Percentiles rank a stretch among this genome's conserved stretches.
These are phyloP conservation scores for Caenorhabditis tropicalis DNA, from an alignment of 1,140 invertebrate genomes.

Conservation along the genomic window DNA sequence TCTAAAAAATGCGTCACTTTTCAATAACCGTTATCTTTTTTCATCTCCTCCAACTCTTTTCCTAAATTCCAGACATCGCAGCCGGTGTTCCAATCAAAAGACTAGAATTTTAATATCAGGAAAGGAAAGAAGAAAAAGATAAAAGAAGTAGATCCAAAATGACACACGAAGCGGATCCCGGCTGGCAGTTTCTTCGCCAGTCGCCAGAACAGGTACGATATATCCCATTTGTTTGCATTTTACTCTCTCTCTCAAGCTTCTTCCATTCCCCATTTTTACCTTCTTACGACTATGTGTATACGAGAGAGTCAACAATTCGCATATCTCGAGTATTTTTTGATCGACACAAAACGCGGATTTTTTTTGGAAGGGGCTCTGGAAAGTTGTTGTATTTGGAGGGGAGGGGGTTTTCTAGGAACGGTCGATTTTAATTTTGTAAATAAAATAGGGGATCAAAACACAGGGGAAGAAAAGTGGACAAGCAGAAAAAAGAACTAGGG, in stretches of 20 bases:
- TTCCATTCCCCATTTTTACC: not conserved
- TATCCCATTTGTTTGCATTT: constrained; percentile 23
- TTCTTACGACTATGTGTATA: not conserved
- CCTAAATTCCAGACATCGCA: constrained; percentile 3
- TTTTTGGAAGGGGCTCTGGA: not conserved
- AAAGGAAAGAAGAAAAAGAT: not conserved
- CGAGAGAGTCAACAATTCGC: not conserved
- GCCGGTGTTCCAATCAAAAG: constrained; percentile 7
- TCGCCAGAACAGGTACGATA: constrained; percentile 64
- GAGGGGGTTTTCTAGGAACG: not conserved
- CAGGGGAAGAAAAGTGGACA: too few relatives aligned
- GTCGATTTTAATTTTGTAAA: not conserved
- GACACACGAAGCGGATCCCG: constrained; percentile 62
- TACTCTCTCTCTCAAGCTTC: not conserved
- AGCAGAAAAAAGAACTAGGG: too few relatives aligned
- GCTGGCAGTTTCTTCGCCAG: constrained; percentile 70
- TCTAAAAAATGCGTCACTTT: not conserved
- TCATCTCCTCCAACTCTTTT: not conserved
- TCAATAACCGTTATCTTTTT: not conserved
- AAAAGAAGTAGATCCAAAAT: constrained; percentile 47
- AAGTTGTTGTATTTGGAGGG: not conserved
- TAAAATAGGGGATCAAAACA: too few relatives aligned
- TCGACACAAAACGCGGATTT: not conserved
- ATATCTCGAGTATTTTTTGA: constrained; percentile 18
- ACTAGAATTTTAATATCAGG: not conserved